Conservation (phyloP, 2,797 vertebrate genomes). For the Enteromius anoplus region DNA sequence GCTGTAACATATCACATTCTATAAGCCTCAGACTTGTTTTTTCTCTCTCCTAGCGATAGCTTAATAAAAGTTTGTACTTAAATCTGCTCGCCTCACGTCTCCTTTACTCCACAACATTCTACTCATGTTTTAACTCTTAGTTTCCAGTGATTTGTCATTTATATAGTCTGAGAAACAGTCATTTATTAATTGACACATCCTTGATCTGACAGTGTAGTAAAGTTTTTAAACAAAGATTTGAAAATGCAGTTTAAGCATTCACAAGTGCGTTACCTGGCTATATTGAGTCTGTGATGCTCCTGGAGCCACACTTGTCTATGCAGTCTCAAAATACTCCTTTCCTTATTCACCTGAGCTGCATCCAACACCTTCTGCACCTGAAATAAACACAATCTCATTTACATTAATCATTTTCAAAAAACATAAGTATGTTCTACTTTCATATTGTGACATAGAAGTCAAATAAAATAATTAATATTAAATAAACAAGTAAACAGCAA, state of each 20-base stretch:
- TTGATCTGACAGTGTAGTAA: too few relatives aligned
- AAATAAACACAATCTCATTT: slow-evolving; percentile 45
- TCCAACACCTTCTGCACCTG: slow-evolving; percentile 83
- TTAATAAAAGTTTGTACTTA: too few relatives aligned
- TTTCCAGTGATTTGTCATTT: too few relatives aligned
- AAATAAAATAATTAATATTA: not conserved
- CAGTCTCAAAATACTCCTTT: slow-evolving; percentile 83
- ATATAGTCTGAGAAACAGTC: too few relatives aligned
- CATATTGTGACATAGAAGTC: not conserved
- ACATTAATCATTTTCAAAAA: too few relatives aligned
- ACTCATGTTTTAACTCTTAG: too few relatives aligned
- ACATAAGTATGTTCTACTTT: not conserved
- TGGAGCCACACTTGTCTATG: slow-evolving; percentile 90
- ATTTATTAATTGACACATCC: too few relatives aligned
- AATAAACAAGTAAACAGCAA: not conserved
- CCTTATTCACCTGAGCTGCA: slow-evolving; percentile 83
- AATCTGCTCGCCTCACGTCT: too few relatives aligned
- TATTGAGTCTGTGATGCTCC: slow-evolving; percentile 79
- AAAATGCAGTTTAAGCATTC: slow-evolving; percentile 60
- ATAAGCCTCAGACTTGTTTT: too few relatives aligned
- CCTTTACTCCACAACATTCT: too few relatives aligned
- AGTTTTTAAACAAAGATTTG: not conserved
- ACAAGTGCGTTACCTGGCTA: slow-evolving; percentile 80
- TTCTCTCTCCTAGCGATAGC: too few relatives aligned
- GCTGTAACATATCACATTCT: too few relatives aligned